These are phyloP conservation scores for Troides helena DNA, from an alignment of 2,888 invertebrate genomes.

Conservation along the genomic window DNA sequence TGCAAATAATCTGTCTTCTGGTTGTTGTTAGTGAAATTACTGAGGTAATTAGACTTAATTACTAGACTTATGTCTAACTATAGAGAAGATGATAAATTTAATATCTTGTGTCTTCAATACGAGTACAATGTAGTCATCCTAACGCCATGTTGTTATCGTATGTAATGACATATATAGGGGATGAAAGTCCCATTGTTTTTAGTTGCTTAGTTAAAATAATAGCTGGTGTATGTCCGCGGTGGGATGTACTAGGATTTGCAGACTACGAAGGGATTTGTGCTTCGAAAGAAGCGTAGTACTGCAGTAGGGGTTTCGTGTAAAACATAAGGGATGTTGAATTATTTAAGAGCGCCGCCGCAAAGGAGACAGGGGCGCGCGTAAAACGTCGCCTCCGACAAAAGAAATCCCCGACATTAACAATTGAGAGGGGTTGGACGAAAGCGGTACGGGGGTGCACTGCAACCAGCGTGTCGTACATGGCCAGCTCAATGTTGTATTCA, in stretches of 20 bases:
- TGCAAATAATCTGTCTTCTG: no score
- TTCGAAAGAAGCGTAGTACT: not conserved
- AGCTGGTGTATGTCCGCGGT: no score
- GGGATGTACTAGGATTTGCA: not conserved
- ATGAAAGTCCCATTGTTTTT: no score
- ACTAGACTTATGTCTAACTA: no score
- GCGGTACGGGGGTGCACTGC: conserved; percentile 39
- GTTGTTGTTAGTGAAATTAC: no score
- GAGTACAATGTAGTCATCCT: no score
- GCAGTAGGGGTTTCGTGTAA: not conserved
- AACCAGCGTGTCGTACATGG: conserved; percentile 39
- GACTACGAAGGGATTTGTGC: not conserved
- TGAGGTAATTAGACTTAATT: no score
- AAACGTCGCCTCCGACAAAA: conserved; percentile 18
- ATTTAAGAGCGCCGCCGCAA: conserved; percentile 19
- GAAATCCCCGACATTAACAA: conserved; percentile 34
- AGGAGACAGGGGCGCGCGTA: conserved; percentile 11
- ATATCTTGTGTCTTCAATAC: no score
- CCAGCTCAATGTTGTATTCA: conserved; percentile 46
- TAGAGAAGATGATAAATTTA: no score
- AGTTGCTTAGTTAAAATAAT: no score
- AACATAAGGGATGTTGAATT: conserved; percentile 21
- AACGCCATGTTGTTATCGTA: no score
- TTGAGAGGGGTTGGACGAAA: conserved; percentile 33
- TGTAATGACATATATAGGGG: no score